A percentile compares a stretch with the other conserved stretches of the same genome.
Evolutionary conservation across 1,140 invertebrate species (phyloP).

Genomic region (Ridgeia piscesae): DNA sequence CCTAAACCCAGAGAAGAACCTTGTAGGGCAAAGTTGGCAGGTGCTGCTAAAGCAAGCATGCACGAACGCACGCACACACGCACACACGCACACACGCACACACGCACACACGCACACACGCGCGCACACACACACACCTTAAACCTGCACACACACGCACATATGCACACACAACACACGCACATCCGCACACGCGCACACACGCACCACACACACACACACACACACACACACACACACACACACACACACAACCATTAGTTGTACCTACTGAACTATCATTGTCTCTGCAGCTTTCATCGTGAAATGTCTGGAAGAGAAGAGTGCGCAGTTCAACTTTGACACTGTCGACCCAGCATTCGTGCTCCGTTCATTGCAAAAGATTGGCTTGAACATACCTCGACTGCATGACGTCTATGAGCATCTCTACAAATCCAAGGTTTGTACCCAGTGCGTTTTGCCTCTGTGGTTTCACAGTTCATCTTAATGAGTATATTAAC

Average conservation of each 20-base stretch:
- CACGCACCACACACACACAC: too few relatives aligned
- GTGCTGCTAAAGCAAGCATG: too few relatives aligned
- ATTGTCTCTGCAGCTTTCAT: conserved; percentile 55
- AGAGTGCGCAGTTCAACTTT: conserved; percentile 47
- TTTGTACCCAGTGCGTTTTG: conserved; percentile 29
- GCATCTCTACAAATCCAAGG: conserved; percentile 57
- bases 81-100: too few relatives aligned
- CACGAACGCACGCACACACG: too few relatives aligned
- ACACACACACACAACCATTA: not conserved
- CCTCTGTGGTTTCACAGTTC: not conserved
- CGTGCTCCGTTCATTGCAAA: conserved; percentile 55
- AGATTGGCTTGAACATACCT: conserved; percentile 54
- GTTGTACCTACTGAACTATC: not conserved
- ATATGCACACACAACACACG: too few relatives aligned
- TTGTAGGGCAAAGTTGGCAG: too few relatives aligned
- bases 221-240: too few relatives aligned
- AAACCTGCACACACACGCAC: too few relatives aligned
- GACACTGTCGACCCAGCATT: conserved; percentile 50
- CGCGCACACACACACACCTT: too few relatives aligned
- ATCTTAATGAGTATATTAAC: not conserved
- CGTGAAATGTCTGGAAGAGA: conserved; percentile 57
- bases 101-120: too few relatives aligned
- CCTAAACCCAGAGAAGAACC: too few relatives aligned
- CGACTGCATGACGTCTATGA: conserved; percentile 61
- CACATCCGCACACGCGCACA: too few relatives aligned